Evolutionary conservation across 2,113 vertebrate species (phyloP), one percentile per base, ranked within the genome.

Genomic region (human): DNA sequence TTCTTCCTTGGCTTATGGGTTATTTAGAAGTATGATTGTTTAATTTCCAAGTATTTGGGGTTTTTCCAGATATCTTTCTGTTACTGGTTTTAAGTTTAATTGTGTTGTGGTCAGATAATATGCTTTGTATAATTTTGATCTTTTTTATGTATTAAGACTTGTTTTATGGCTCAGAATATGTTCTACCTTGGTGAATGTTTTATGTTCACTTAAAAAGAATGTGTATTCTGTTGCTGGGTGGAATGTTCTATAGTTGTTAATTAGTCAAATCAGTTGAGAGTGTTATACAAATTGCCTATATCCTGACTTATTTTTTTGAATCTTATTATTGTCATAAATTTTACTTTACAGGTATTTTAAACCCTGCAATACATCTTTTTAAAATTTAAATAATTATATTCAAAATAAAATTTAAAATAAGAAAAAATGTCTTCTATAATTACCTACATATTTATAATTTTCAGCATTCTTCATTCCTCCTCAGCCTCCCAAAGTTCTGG

Each of bases 121-220:
- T 68, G 66, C 66, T 68, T 68, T 68, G 66, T 68, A 16, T 35
- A 68, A 68, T 68, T 99, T 96, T 98, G 98, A 59, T 99, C 97
- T 35, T 68, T 68, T 68, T 18, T 32, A 68, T 68, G 30, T 68
- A n/a, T 68, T 68, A 68, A 0, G 32, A 35, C 32, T 68, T 68
- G 66, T 68, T 68, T 68, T 35, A 8, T 68, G 66, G 32, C 66
- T 35, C 66, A 68, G 66, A 68, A 35, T 68, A n/a, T 68, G 32
- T 68, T 68, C 32, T n/a, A 35, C 66, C 18, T 64, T 68, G 66
- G 16, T 68, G 66, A 35, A 68, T 68, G 66, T 18, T 35, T 35
- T 68, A 17, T 68, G 66, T n/a, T 68, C 32, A 68, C 32, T 68
- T 68, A 68, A 68, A 32, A 68, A 68, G 27, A 64, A 30, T 64